Percentiles rank a stretch among this genome's conserved stretches.
phyloP scores from a whole-genome alignment of 2,113 vertebrate genomes.

The Anser brachyrhynchus region DNA sequence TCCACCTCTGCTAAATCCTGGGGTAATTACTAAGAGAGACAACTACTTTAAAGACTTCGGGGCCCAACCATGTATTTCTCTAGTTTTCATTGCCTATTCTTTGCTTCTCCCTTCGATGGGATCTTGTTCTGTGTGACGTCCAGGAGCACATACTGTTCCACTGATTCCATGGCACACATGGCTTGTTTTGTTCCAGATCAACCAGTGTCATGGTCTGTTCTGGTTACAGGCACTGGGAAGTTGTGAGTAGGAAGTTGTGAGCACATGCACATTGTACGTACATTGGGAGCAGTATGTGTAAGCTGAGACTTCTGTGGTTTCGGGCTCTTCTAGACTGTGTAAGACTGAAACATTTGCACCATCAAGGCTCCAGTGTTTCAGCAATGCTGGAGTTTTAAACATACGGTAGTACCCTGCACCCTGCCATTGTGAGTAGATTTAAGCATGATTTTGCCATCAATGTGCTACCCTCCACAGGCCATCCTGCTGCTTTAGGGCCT shows the following conservation, averaged over 20 bases:
- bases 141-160: not conserved
- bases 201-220: not conserved
- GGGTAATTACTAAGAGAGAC: not conserved
- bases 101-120: not conserved
- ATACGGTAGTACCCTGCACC: not conserved
- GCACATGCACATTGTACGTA: accelerated
- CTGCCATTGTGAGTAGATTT: not conserved
- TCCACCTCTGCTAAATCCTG: not conserved
- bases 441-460: not conserved
- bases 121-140: not conserved
- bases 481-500: not conserved
- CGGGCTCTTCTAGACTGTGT: not conserved
- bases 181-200: not conserved
- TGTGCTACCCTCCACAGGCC: not conserved
- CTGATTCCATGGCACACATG: not conserved
- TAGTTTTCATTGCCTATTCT: not conserved
- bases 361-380: not conserved
- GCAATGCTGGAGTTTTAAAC: constrained; percentile 18
- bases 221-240: not conserved
- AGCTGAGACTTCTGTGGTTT: not conserved
- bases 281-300: not conserved
- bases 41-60: not conserved
- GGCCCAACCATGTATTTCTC: accelerated
- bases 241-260: not conserved
- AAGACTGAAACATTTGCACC: not conserved